Evolutionary conservation across 37 sponge, comb jelly and placozoan species (phyloP), one percentile per base, ranked within the genome.

Genomic region (Spongilla lacustris): DNA sequence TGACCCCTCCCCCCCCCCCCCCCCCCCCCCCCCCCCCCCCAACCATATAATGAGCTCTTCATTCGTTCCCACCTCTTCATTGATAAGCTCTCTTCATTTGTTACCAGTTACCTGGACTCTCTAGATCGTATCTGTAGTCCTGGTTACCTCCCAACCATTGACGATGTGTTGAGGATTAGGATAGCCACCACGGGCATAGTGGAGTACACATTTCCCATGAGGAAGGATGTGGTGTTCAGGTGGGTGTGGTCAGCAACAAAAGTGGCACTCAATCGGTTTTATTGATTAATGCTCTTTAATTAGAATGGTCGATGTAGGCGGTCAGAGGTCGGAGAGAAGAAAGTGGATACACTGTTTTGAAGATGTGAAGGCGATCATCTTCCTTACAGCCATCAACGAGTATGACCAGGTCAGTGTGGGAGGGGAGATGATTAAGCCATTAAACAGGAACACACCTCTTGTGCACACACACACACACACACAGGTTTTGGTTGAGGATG

Each of bases 111-210:
- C 86, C 81, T 98, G 35, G 94, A 95, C 74, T 89, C 78, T 38
- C 74, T 95, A 38, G 96, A 98, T 19, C 77, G 94, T 12, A 85
- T 98, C 33, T 75, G 37, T 83, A 24, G 27, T 2, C 71, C 66
- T 4, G 85, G 89, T 66, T 98, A 95, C 73, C 73, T 98, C 4
- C 98, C 98, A 2, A 87, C 96, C 0, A 71, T 86, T 22, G 94
- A 98, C 48, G 98, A 98, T 87, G 96, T 98, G 2, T 67, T 98
- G 31, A 75, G 98, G 13, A 96, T 98, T 8, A 73, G 98, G 28
- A 94, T 95, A 38, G 94, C 98, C 13, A 98, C 98, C 19, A 95
- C 98, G 4, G 98, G 98, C 2, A 98, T 98, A 37, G 70, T 88
- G 32, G 98, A 98, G 75, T 98, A 98, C 74, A 81, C 83, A 22